A percentile compares a stretch with the other conserved stretches of the same genome.
Conservation (phyloP, 1,140 invertebrate species). For the Melitaea cinxia region DNA sequence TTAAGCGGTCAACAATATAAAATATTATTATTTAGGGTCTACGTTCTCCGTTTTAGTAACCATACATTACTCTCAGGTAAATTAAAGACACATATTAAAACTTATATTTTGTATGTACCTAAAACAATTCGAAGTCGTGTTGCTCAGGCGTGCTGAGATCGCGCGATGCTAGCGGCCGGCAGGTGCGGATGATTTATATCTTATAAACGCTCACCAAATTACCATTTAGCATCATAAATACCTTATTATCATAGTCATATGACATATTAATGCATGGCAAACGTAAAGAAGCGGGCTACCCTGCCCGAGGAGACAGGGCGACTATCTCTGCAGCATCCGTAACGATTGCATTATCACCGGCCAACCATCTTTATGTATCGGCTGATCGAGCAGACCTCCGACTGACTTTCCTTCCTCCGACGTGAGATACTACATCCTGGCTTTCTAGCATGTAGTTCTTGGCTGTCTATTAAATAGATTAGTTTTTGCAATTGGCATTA, state of each 20-base stretch:
- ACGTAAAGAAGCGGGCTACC: constrained; percentile 12
- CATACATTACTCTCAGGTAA: neutral
- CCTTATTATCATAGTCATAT: constrained; percentile 48
- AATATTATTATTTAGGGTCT: too few species aligned
- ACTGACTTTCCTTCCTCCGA: constrained; percentile 40
- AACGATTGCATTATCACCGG: constrained; percentile 45
- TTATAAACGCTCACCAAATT: constrained; percentile 49
- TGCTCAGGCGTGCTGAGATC: constrained; percentile 47
- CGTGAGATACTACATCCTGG: constrained; percentile 46
- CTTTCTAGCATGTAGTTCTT: constrained; percentile 31
- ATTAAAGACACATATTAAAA: neutral
- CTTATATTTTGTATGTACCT: neutral
- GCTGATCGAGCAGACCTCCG: constrained; percentile 28
- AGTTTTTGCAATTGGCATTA: neutral
- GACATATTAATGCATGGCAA: constrained; percentile 43
- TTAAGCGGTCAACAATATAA: too few species aligned
- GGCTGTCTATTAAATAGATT: constrained; percentile 27
- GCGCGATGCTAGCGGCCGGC: constrained; percentile 43
- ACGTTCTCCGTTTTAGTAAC: too few species aligned
- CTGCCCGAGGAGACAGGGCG: constrained; percentile 42
- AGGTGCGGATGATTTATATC: constrained; percentile 57
- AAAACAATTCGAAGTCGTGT: constrained; percentile 38
- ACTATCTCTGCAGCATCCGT: constrained; percentile 44
- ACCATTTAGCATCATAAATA: constrained; percentile 45
- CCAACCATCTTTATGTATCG: constrained; percentile 40